phyloP scores from a whole-genome alignment of 1,140 invertebrate species.

The Melitaea cinxia region DNA sequence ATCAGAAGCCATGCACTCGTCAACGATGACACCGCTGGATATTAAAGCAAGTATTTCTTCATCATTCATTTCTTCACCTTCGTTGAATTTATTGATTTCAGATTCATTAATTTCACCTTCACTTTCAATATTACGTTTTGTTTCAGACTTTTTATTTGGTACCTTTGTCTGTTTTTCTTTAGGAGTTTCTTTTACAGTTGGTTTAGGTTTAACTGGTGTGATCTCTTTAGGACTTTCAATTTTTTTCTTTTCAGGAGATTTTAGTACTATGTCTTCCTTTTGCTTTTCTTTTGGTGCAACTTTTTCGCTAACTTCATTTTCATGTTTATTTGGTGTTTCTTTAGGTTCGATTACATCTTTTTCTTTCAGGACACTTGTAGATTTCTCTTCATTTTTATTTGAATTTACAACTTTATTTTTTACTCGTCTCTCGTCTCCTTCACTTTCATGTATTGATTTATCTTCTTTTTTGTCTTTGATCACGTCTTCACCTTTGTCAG shows the following conservation, averaged over 20 bases:
- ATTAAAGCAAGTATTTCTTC: slow-evolving; percentile 62
- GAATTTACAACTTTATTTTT: slow-evolving; percentile 3
- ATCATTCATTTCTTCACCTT: slow-evolving; percentile 62
- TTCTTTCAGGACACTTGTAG: not conserved
- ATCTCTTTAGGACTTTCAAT: not conserved
- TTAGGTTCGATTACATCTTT: slow-evolving; percentile 11
- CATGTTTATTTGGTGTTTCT: slow-evolving; percentile 6
- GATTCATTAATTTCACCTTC: slow-evolving; percentile 24
- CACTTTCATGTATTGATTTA: not conserved
- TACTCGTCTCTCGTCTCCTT: slow-evolving; percentile 21
- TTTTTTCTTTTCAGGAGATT: slow-evolving; percentile 6
- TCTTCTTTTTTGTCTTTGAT: slow-evolving; percentile 11
- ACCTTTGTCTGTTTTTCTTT: not conserved
- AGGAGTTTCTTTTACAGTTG: not conserved
- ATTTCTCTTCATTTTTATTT: not conserved
- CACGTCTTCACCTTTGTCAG: slow-evolving; percentile 14
- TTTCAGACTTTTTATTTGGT: slow-evolving; percentile 3
- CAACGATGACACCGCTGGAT: slow-evolving; percentile 61
- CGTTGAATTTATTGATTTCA: slow-evolving; percentile 34
- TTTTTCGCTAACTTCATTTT: slow-evolving; percentile 16
- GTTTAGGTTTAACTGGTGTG: not conserved
- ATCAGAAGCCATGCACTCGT: slow-evolving; percentile 65
- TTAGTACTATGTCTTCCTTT: slow-evolving; percentile 1
- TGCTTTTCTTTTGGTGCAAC: not conserved
- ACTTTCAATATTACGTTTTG: slow-evolving; percentile 10